Evolutionary conservation across 2,797 vertebrate genomes (phyloP), one percentile per base, ranked within the genome.

Genomic region (Crypturellus tataupa): DNA sequence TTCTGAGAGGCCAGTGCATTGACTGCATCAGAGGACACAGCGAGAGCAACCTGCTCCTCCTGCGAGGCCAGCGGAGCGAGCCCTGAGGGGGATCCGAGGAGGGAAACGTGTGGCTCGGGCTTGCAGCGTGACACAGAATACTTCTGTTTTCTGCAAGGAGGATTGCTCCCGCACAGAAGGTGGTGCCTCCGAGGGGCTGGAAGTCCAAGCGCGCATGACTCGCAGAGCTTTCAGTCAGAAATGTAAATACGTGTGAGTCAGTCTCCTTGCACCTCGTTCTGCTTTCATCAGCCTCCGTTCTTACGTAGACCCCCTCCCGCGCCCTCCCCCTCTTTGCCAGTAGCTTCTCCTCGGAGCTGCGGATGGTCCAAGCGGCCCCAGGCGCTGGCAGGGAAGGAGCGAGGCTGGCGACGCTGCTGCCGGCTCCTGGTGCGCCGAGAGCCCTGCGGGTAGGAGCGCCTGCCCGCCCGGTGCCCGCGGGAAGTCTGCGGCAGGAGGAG

Each of bases 211-310:
- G 83, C 71, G 88, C 89, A 69, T 78, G 92, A 71, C 49, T 92
- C 40, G 49, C 89, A 90, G 87, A 73, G 89, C 29, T 83, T 95
- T 95, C 90, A 24, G 14, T 97, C 90, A 96, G 81, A 95, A 94
- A 72, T 97, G 95, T 98, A 97, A 97, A 96, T 97, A 96, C 92
- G 91, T 87, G 29, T 72, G 81, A 95, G 94, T 94, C 87, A 31
- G 63, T 93, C 93, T 94, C 97, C 94, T 91, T 83, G 83, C 78
- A 87, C 90, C 96, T 94, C 93, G 88, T 95, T 96, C 94, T 90
- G 91, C 84, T 92, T 95, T 87, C 62, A 76, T 93, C 86, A 85
- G 29, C 67, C 84, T 93, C 63, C 14, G 6, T 77, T 97, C 85
- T 85, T 94, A 93, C 65, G 82, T 90, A 96, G 94, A 65, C 58